Evolutionary conservation across 2,888 invertebrate species (phyloP).

Genomic region (Limnephilus auricula): DNA sequence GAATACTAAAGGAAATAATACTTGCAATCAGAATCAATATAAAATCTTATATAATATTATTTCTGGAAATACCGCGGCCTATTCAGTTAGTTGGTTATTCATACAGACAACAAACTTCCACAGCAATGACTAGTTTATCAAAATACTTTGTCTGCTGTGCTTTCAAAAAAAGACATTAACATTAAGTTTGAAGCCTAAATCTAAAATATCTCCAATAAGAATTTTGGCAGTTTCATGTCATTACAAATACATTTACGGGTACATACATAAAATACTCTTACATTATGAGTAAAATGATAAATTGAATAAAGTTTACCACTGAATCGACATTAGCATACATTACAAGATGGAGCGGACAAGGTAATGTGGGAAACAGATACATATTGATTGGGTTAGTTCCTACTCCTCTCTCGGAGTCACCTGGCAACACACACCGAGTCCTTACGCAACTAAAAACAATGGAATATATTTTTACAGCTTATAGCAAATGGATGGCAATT

Average conservation of each 20-base stretch:
- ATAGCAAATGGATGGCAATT: conserved; percentile 65
- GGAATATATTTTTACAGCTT: conserved; percentile 66
- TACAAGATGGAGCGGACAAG: conserved; percentile 29
- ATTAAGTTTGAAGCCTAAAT: conserved; percentile 60
- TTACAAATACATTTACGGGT: conserved; percentile 29
- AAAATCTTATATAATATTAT: background rate
- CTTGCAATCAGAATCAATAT: conserved; percentile 17
- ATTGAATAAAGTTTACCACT: conserved; percentile 4
- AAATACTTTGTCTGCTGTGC: conserved; percentile 55
- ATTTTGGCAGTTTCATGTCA: conserved; percentile 65
- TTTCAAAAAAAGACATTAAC: conserved; percentile 45
- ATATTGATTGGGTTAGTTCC: conserved; percentile 23
- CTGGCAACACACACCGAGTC: conserved; percentile 32
- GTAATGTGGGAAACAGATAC: conserved; percentile 8
- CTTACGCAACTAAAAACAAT: conserved; percentile 65
- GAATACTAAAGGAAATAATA: background rate
- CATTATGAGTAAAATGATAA: conserved; percentile 36
- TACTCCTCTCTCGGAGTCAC: conserved; percentile 9
- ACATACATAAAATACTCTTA: conserved; percentile 44
- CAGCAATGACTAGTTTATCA: conserved; percentile 63
- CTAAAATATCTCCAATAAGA: conserved; percentile 56
- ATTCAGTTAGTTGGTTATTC: conserved; percentile 21
- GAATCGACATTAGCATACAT: conserved; percentile 31
- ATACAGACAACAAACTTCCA: conserved; percentile 50
- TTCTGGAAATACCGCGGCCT: conserved; percentile 23